Percentiles rank a stretch among this genome's conserved stretches.
Evolutionary conservation across 2,888 invertebrate genomes (phyloP).

Genomic region (Melanostoma scalare): DNA sequence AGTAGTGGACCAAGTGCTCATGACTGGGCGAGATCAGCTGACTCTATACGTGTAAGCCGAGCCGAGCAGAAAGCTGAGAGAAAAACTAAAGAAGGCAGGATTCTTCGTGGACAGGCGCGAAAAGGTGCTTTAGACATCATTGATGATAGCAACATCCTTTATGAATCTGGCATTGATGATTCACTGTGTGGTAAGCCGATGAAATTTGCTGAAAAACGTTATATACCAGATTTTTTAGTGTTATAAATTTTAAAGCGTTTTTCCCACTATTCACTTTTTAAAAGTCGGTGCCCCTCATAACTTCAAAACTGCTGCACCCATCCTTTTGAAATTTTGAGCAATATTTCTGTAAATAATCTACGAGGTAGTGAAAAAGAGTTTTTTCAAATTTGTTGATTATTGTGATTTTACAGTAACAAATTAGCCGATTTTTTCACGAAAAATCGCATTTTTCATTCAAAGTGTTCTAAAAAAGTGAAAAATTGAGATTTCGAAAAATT

Average conservation of each 20-base stretch:
- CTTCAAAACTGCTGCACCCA: too few relatives aligned
- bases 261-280: neutral
- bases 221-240: neutral
- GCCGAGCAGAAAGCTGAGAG: constrained; percentile 68
- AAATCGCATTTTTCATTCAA: too few relatives aligned
- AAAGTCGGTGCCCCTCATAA: neutral
- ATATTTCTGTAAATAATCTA: too few relatives aligned
- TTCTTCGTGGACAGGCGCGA: constrained; percentile 65
- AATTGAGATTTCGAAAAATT: too few relatives aligned
- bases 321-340: too few relatives aligned
- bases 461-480: too few relatives aligned
- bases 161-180: constrained; percentile 70
- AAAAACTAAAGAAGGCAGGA: constrained; percentile 71
- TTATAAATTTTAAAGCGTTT: neutral
- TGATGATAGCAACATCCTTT: constrained; percentile 62
- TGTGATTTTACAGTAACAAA: too few relatives aligned
- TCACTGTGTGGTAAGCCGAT: constrained; percentile 56
- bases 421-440: too few relatives aligned
- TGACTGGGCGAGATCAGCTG: constrained; percentile 18
- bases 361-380: too few relatives aligned
- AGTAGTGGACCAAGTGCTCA: constrained; percentile 25
- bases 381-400: too few relatives aligned
- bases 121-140: constrained; percentile 28
- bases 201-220: neutral
- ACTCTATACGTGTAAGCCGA: constrained; percentile 48